phyloP scores from a whole-genome alignment of 2,797 vertebrate species.

The Lagorchestes hirsutus region DNA sequence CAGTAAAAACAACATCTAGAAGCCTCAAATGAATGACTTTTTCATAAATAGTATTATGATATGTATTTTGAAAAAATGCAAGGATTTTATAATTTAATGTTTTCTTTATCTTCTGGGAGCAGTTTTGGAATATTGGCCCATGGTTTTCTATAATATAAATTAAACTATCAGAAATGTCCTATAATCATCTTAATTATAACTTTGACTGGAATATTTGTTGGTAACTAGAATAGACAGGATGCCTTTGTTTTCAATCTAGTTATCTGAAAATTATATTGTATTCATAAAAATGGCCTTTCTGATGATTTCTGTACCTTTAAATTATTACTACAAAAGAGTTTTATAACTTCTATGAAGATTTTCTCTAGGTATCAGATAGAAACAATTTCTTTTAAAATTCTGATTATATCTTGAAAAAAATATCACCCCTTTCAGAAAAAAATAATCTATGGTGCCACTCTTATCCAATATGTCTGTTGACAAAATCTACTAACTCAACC shows the following conservation, averaged over 20 bases:
- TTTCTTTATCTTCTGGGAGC: conserved; percentile 13
- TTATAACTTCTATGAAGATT: conserved; percentile 32
- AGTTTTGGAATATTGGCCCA: background rate
- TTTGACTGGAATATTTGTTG: background rate
- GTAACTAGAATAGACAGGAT: background rate
- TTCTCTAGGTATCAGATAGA: background rate
- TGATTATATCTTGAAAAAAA: background rate
- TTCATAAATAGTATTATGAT: background rate
- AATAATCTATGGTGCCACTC: background rate
- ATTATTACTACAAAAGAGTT: conserved; percentile 15
- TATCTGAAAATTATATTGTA: conserved; percentile 18
- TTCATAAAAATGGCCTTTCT: conserved; percentile 9
- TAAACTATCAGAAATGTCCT: background rate
- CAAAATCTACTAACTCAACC: background rate
- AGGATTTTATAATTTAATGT: background rate
- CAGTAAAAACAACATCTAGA: background rate
- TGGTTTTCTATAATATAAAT: background rate
- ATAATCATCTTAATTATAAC: background rate
- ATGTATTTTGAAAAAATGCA: background rate
- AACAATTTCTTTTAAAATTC: background rate
- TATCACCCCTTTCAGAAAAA: background rate
- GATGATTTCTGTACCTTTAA: background rate
- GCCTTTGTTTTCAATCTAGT: background rate
- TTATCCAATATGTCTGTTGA: background rate
- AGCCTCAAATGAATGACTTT: background rate